Base-by-base conservation (phyloP, 2,797 vertebrate species). In the Distichodus sexfasciatus region DNA sequence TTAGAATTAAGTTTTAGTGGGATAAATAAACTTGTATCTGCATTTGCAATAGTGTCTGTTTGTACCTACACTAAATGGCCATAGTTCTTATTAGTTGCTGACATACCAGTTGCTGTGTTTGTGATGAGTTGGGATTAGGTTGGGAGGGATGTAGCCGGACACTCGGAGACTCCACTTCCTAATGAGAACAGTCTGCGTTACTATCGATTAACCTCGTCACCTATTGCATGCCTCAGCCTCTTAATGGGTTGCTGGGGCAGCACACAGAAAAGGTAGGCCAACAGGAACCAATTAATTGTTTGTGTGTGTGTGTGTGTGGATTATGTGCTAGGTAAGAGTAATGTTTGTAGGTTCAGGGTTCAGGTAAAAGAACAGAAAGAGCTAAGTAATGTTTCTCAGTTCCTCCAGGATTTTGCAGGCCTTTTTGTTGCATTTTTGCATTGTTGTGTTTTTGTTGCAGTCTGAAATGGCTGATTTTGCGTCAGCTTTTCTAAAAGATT, bases 181-280 rank as follows among this genome's bases (percentile, higher is more conserved):
- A 75, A 78, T 75, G 77, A 81, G 76, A 48, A 50, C 48, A 48
- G 63, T 73, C 66, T 68, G 74, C 67, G 48, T 65, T 44, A 44
- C 71, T 75, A 79, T 78, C 26, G 77, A 81, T 81, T 71, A 62
- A 74, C 76, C 73, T 60, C 51, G 57, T 78, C 76, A 79, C 71
- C 67, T 76, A 71, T 77, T 67, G 61, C 19, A 44, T 43, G 38
- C 64, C 65, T 68, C 24, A 43, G 58, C 63, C 47, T 67, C 40
- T 51, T 70, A 74, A 72, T 67, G 65, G 72, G 64, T 23, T 76
- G 67, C 72, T 65, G 63, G 59, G 61, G 29, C 24, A 43, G 24
- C 65, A 24, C 63, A 69, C 69, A 69, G 75, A 73, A 67, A 72
- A 21, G 66, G 14, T 50, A 61, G 12, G 62, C 38, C 43, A 14